Conservation (phyloP, 2,888 invertebrate genomes). For the Spodoptera exigua region DNA sequence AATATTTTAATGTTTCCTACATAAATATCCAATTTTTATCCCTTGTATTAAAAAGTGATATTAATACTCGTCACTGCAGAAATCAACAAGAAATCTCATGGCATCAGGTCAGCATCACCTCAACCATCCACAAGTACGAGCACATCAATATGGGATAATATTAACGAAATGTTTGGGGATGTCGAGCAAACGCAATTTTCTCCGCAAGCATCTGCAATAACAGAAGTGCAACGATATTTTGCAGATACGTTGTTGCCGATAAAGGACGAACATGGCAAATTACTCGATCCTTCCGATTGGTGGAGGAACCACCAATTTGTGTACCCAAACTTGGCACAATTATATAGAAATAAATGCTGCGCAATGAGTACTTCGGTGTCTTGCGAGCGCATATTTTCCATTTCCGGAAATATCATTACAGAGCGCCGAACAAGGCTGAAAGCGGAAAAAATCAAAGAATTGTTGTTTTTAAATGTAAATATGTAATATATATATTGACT, state of each 20-base stretch:
- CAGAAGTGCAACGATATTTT: slow-evolving; percentile 21
- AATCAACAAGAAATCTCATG: slow-evolving; percentile 16
- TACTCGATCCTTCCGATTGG: slow-evolving; percentile 21
- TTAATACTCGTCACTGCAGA: slow-evolving; percentile 25
- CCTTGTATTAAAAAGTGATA: slow-evolving; percentile 27
- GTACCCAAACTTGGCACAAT: slow-evolving; percentile 19
- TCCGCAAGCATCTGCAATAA: slow-evolving; percentile 20
- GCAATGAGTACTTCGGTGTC: slow-evolving; percentile 13
- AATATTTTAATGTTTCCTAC: no score
- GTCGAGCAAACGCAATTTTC: slow-evolving; percentile 3
- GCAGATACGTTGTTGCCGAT: slow-evolving; percentile 25
- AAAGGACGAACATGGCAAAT: slow-evolving; percentile 12
- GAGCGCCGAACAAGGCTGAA: slow-evolving; percentile 15
- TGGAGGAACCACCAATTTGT: slow-evolving; percentile 22
- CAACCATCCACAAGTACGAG: slow-evolving; percentile 14
- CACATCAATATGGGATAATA: slow-evolving; percentile 15
- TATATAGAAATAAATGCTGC: slow-evolving; percentile 14
- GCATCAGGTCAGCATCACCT: slow-evolving; percentile 18
- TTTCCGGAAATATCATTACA: slow-evolving; percentile 5
- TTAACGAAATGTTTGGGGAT: slow-evolving; percentile 9
- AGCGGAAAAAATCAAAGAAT: slow-evolving; percentile 4
- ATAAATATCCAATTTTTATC: no score
- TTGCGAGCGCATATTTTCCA: slow-evolving; percentile 13
- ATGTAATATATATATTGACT: background rate
- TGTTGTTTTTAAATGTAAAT: slow-evolving; percentile 11